A percentile compares a stretch with the other conserved stretches of the same genome.
These are phyloP conservation scores for Pontoporia blainvillei DNA, from an alignment of 2,113 vertebrate genomes.

Conservation along the genomic window DNA sequence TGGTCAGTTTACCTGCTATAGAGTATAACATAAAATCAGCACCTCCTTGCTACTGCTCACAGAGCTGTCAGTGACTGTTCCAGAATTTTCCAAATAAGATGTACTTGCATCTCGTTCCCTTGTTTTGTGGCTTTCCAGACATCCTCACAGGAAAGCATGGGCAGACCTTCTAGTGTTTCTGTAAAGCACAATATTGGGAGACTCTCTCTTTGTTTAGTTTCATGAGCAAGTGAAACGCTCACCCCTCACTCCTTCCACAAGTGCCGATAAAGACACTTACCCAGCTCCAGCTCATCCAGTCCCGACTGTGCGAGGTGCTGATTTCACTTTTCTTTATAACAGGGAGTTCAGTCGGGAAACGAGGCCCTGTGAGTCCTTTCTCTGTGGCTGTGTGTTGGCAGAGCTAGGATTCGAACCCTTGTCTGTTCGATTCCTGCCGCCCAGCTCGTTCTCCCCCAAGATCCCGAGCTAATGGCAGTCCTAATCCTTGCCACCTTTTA, in stretches of 20 bases:
- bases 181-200: neutral
- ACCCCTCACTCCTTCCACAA: neutral
- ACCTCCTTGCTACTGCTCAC: neutral
- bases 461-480: neutral
- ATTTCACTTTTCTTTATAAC: neutral
- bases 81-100: neutral
- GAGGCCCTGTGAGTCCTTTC: neutral
- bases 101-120: neutral
- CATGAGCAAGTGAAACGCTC: neutral
- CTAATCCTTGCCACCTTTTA: neutral
- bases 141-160: neutral
- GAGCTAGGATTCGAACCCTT: neutral
- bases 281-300: neutral
- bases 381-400: neutral
- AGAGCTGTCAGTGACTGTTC: neutral
- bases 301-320: neutral
- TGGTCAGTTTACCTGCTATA: neutral
- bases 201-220: neutral
- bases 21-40: neutral
- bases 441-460: fast-evolving
- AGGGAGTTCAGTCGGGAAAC: fast-evolving
- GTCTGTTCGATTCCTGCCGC: neutral
- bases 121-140: neutral
- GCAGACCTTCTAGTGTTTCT: neutral
- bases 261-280: fast-evolving